Evolutionary conservation across 2,797 vertebrate species (phyloP), one percentile per base, ranked within the genome.

Genomic region (Atherinosoma microstoma): DNA sequence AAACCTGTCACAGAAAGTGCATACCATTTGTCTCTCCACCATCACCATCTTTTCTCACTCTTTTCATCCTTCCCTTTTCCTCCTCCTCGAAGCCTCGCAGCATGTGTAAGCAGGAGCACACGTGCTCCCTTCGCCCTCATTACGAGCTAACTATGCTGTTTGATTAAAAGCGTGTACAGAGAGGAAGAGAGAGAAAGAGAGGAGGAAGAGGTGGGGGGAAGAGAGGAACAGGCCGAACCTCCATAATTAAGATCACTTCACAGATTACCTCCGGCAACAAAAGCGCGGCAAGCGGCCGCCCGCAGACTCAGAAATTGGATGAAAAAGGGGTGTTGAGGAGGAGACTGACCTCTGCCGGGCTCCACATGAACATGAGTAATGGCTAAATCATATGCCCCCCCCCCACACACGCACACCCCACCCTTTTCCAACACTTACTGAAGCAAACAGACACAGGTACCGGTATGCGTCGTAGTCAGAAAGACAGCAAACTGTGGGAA

Each of bases 171-270:
- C 89, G 73, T 88, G 89, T 88, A 85, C 82, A 75, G 81, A 87
- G 82, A 89, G 84, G 79, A 89, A 90, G 87, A 87, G 80, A 86
- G 84, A 71, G 73, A 76, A 75, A 62, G 70, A 71, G 57, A 75
- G 68, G 68, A 59, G 57, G 69, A 53, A 63, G 80, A 68, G 81
- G 77, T 59, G 78, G 59, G 27, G 68, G 49, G 75, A 10, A 32
- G 65, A 76, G 81, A 80, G 75, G 85, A 88, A 86, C 87, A 91
- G 90, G 90, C 90, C 89, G 88, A 93, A 93, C 92, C 93, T 93
- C 90, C 92, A 93, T 95, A 95, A 95, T 95, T 94, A 95, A 95
- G 94, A 95, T 95, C 94, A 93, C 91, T 94, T 94, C 92, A 86
- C 89, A 95, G 94, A 95, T 95, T 95, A 94, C 91, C 90, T 87